phyloP scores from a whole-genome alignment of 1,140 invertebrate species.

The Phymastichus coffea region DNA sequence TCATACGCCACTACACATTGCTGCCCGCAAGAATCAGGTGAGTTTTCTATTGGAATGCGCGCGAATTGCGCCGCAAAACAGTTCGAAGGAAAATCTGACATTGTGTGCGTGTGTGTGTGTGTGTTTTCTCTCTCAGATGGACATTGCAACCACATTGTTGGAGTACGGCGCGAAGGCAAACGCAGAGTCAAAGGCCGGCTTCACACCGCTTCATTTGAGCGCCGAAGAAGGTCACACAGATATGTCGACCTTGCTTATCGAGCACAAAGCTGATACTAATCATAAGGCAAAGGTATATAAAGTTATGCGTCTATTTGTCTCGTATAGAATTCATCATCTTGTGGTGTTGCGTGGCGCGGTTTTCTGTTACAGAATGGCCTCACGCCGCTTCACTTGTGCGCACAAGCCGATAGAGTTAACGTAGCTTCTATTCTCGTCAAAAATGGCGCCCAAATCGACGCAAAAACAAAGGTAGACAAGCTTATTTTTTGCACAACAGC shows the following conservation, averaged over 20 bases:
- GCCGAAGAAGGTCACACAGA: constrained; percentile 92
- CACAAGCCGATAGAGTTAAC: constrained; percentile 89
- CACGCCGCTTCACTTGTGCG: constrained; percentile 86
- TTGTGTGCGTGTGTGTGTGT: too few species aligned
- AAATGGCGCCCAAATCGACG: constrained; percentile 77
- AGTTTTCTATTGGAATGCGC: constrained; percentile 11
- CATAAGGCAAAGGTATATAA: constrained; percentile 74
- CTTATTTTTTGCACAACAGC: not conserved
- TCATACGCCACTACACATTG: constrained; percentile 96
- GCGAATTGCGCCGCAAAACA: too few species aligned
- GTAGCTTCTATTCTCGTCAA: constrained; percentile 84
- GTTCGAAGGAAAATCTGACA: too few species aligned
- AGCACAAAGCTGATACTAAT: constrained; percentile 84
- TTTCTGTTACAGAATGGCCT: constrained; percentile 72
- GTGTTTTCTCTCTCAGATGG: constrained; percentile 69
- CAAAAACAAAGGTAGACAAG: constrained; percentile 70
- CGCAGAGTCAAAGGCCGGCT: constrained; percentile 85
- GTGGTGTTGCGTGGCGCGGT: not conserved
- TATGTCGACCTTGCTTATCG: constrained; percentile 87
- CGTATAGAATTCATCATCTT: not conserved
- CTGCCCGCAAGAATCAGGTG: constrained; percentile 96
- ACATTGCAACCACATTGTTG: constrained; percentile 89
- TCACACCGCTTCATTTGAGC: constrained; percentile 92
- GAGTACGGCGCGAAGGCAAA: constrained; percentile 89
- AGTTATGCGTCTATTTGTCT: not conserved